Evolutionary conservation across 2,797 vertebrate genomes (phyloP).

Genomic region (Ctenopoma kingsleyae): DNA sequence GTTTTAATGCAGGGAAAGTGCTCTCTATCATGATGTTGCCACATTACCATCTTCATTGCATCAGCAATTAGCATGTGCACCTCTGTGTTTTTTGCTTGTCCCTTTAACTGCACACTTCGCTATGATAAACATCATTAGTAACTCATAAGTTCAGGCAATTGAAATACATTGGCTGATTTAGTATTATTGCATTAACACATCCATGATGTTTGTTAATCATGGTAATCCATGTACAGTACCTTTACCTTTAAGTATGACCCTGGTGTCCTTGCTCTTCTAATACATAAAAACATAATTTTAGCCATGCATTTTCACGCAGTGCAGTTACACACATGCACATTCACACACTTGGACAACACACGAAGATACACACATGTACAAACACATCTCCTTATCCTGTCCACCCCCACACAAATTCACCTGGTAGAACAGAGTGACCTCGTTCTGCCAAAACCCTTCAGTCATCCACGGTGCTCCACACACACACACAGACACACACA

Average conservation of each 20-base stretch:
- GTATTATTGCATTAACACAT: too few relatives aligned
- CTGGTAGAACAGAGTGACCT: constrained; percentile 83
- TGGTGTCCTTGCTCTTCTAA: neutral
- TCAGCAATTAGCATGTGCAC: neutral
- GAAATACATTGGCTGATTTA: neutral
- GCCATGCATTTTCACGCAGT: constrained; percentile 25
- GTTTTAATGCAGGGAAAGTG: neutral
- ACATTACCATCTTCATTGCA: neutral
- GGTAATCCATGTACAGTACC: neutral
- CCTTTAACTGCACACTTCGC: neutral
- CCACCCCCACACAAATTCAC: constrained; percentile 72
- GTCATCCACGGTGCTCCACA: constrained; percentile 63
- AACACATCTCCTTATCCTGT: constrained; percentile 58
- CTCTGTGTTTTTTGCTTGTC: neutral
- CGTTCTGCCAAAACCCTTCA: constrained; percentile 83
- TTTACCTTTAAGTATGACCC: neutral
- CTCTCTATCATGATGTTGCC: neutral
- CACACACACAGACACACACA: constrained; percentile 11
- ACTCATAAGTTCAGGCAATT: neutral
- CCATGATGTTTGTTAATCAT: neutral
- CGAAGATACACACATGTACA: constrained; percentile 3
- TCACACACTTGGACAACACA: constrained; percentile 4
- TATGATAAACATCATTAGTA: neutral
- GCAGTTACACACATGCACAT: constrained; percentile 9
- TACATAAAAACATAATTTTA: too few relatives aligned